Evolutionary conservation across 2,113 vertebrate genomes (phyloP), one percentile per base, ranked within the genome.

Genomic region (Setophaga kirtlandii): DNA sequence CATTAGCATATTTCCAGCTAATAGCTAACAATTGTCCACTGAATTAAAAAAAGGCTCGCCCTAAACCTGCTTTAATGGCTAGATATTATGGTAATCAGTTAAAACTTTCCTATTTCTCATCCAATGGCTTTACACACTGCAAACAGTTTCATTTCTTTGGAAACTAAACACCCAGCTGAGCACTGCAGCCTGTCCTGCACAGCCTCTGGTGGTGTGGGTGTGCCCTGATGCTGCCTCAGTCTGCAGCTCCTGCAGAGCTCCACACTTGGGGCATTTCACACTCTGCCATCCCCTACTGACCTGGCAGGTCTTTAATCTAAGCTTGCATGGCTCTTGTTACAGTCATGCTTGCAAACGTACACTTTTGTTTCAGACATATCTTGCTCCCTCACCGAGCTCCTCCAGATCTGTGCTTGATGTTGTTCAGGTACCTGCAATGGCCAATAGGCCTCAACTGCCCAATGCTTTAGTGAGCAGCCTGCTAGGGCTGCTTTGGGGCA

Each of bases 1-100:
- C 52, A 90, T 83, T 94, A 96, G 59, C 84, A 95, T 88, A 88
- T 77, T 95, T 90, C 76, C 47, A 83, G 71, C 78, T 93, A 80
- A 96, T 70, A 89, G 52, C 74, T 80, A 91, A 87, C 42, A 90
- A 58, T 19, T 77, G 35, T 33, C 55, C 1, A 1, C 52, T 49
- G 39, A n/a, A 88, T 69, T 46, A 74, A 85, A 73, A 91, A 87
- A 42, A 63, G 14, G 9, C 5, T 37, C 68, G 74, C 44, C 59
- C 47, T 91, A 65, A 88, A 77, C 44, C 75, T 67, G 7, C 31
- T 71, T 81, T 60, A 92, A 14, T 27, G 16, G 17, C 16, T 53
- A 67, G 56, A 56, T 44, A 31, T 41, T 50, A 73, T 6, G 24
- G 52, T 52, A 55, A 77, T 49, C 50, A 77, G 44, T 63, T 77